A percentile compares a stretch with the other conserved stretches of the same genome.
These are phyloP conservation scores for Eurystomus gularis DNA, from an alignment of 2,113 vertebrate species.

Conservation along the genomic window DNA sequence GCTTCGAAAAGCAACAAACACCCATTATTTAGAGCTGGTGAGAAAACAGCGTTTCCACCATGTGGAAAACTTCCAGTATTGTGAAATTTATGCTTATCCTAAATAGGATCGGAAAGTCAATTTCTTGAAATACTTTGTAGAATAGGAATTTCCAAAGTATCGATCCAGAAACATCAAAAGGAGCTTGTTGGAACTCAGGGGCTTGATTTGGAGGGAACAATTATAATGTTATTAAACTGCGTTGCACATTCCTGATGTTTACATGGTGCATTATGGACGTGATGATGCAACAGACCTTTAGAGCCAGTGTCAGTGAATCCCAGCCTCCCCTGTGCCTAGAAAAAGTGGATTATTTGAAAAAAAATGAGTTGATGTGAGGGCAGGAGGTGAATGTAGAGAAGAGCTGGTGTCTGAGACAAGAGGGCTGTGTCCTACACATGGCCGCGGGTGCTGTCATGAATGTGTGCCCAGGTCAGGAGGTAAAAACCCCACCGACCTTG, in stretches of 20 bases:
- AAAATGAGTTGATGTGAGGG: background rate
- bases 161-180: background rate
- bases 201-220: background rate
- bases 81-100: background rate
- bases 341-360: background rate
- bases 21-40: slow-evolving; percentile 39
- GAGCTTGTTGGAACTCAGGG: background rate
- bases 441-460: rapidly evolving
- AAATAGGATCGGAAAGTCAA: background rate
- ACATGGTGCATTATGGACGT: rapidly evolving
- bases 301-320: background rate
- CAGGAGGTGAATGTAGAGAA: background rate
- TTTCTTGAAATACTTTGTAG: background rate
- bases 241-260: background rate
- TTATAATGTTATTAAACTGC: background rate
- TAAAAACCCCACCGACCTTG: background rate
- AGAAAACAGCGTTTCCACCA: slow-evolving; percentile 7
- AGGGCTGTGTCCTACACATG: rapidly evolving
- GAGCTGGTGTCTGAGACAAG: background rate
- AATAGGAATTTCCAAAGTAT: background rate
- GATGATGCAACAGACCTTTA: background rate
- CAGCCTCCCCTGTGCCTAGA: background rate
- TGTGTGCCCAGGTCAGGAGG: background rate
- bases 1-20: slow-evolving; percentile 55
- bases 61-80: slow-evolving; percentile 5